phyloP scores from a whole-genome alignment of 2,113 vertebrate genomes.

The Aphyosemion australe region DNA sequence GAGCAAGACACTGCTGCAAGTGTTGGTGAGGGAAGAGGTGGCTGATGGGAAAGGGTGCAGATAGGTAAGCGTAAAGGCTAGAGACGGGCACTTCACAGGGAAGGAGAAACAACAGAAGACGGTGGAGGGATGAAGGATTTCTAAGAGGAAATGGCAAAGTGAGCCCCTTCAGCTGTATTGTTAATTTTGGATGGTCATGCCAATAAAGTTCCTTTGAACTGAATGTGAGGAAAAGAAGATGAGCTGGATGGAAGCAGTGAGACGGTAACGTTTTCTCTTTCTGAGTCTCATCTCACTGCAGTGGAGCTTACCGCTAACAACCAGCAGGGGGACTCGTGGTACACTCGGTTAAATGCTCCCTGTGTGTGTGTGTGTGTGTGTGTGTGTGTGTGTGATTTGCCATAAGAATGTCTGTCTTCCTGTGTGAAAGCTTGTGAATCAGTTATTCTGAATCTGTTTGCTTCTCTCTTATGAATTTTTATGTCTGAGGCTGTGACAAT shows the following conservation, averaged over 20 bases:
- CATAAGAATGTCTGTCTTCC: constrained; percentile 1
- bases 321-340: constrained; percentile 68
- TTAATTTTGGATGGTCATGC: constrained; percentile 74
- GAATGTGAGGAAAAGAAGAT: constrained; percentile 36
- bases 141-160: constrained; percentile 47
- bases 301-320: constrained; percentile 29
- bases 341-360: constrained; percentile 8
- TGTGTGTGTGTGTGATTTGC: neutral
- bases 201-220: constrained; percentile 69
- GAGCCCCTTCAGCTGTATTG: constrained; percentile 61
- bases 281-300: constrained; percentile 51
- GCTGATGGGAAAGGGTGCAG: neutral
- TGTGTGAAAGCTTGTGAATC: constrained; percentile 24
- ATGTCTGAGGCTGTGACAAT: neutral
- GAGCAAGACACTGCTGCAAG: constrained; percentile 41
- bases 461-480: neutral
- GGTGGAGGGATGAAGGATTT: constrained; percentile 20
- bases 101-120: constrained; percentile 7
- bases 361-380: constrained; percentile 5
- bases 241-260: constrained; percentile 13
- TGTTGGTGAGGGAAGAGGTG: constrained; percentile 15
- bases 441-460: constrained; percentile 12
- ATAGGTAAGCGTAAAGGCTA: neutral
- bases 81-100: neutral
- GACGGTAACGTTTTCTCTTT: constrained; percentile 38